Conservation (phyloP, 2,888 invertebrate genomes). For the Drosophila hawaiiensis region DNA sequence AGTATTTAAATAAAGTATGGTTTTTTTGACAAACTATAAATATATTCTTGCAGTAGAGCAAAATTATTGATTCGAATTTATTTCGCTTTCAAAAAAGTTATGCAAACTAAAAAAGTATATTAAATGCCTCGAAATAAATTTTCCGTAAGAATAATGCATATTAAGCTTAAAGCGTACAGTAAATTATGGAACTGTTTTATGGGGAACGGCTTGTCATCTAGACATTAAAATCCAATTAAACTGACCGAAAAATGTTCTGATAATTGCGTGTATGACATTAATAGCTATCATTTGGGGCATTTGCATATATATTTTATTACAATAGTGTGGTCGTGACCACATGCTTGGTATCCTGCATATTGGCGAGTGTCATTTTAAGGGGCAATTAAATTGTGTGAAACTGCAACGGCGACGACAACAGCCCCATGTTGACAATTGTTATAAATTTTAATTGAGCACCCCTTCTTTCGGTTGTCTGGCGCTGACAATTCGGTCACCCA, state of each 20-base stretch:
- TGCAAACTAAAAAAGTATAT: background rate
- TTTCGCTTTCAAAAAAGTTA: background rate
- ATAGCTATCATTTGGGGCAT: slow-evolving; percentile 68
- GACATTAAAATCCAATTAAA: slow-evolving; percentile 63
- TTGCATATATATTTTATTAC: slow-evolving; percentile 67
- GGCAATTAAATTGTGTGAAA: slow-evolving; percentile 66
- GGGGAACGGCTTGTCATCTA: slow-evolving; percentile 47
- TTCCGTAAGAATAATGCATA: background rate
- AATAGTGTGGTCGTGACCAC: slow-evolving; percentile 57
- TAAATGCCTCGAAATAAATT: background rate
- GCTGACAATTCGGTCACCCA: slow-evolving; percentile 24
- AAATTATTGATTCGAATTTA: background rate
- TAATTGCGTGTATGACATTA: slow-evolving; percentile 72
- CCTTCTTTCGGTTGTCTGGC: slow-evolving; percentile 10
- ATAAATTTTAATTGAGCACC: slow-evolving; percentile 72
- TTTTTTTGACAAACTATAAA: too few relatives aligned
- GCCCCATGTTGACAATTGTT: slow-evolving; percentile 50
- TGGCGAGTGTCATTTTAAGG: slow-evolving; percentile 46
- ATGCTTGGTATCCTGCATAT: background rate
- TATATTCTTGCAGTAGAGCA: background rate
- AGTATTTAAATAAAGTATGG: too few relatives aligned
- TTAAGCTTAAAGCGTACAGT: background rate
- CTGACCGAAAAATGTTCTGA: slow-evolving; percentile 67
- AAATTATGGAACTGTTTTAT: slow-evolving; percentile 28
- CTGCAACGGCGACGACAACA: slow-evolving; percentile 52